A percentile compares a stretch with the other conserved stretches of the same genome.
phyloP scores from a whole-genome alignment of 2,888 invertebrate genomes.

The Lumbricus terrestris region DNA sequence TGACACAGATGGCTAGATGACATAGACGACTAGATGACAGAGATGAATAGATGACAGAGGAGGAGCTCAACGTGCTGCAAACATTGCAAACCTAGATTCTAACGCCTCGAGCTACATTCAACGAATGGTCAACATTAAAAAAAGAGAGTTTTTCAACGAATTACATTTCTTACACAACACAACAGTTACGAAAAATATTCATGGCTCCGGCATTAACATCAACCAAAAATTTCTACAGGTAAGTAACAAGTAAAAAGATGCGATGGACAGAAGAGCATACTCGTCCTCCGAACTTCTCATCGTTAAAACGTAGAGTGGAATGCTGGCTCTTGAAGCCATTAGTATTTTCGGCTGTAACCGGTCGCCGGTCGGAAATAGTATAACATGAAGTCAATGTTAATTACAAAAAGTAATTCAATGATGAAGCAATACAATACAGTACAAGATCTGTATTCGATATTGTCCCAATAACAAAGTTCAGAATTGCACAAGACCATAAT shows the following conservation, averaged over 20 bases:
- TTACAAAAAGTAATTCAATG: background rate
- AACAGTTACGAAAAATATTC: background rate
- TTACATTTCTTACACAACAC: background rate
- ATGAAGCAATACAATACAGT: background rate
- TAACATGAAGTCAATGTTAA: background rate
- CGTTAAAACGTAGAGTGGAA: background rate
- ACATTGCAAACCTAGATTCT: background rate
- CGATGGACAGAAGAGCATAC: background rate
- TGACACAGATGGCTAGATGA: too few relatives aligned
- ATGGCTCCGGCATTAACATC: background rate
- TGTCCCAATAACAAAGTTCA: too few relatives aligned
- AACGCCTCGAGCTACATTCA: background rate
- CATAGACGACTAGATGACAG: background rate
- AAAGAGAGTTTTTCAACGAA: background rate
- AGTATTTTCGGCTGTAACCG: background rate
- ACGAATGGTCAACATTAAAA: too few relatives aligned
- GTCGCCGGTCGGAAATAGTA: background rate
- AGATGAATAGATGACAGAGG: background rate
- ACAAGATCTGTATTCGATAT: too few relatives aligned
- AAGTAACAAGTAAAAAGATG: background rate
- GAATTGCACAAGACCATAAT: too few relatives aligned
- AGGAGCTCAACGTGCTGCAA: background rate
- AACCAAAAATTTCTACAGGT: background rate
- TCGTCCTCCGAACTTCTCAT: background rate
- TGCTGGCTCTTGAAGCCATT: slow-evolving; percentile 14